Evolutionary conservation across 2,113 vertebrate genomes (phyloP).

Genomic region (Emydocephalus ijimae): DNA sequence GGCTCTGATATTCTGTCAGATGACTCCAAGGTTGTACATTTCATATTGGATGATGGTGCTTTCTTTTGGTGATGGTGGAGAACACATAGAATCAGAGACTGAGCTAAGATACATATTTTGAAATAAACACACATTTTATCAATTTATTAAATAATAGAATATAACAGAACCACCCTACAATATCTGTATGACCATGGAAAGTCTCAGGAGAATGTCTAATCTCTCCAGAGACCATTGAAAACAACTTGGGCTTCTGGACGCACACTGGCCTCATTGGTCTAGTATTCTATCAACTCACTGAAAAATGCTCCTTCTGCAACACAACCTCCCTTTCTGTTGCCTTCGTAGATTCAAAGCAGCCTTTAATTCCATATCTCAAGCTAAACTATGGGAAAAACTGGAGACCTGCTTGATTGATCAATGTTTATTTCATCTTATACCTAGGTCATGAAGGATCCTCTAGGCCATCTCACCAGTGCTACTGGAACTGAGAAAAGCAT

Average conservation of each 20-base stretch:
- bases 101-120: neutral
- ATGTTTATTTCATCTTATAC: too few relatives aligned
- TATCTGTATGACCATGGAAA: neutral
- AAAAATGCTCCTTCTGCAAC: too few relatives aligned
- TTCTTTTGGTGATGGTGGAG: neutral
- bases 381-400: too few relatives aligned
- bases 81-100: neutral
- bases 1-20: neutral
- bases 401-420: too few relatives aligned
- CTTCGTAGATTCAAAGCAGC: neutral
- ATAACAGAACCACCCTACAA: neutral
- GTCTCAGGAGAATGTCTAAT: neutral
- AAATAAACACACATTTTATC: neutral
- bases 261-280: neutral
- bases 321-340: too few relatives aligned
- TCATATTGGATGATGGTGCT: neutral
- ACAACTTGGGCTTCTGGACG: neutral
- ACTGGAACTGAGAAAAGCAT: too few relatives aligned
- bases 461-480: too few relatives aligned
- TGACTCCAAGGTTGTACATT: neutral
- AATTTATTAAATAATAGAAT: neutral
- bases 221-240: neutral
- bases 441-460: too few relatives aligned
- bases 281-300: neutral
- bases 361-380: neutral